A percentile compares a stretch with the other conserved stretches of the same genome.
phyloP scores from a whole-genome alignment of 2,113 vertebrate species.

The Ictalurus furcatus region DNA sequence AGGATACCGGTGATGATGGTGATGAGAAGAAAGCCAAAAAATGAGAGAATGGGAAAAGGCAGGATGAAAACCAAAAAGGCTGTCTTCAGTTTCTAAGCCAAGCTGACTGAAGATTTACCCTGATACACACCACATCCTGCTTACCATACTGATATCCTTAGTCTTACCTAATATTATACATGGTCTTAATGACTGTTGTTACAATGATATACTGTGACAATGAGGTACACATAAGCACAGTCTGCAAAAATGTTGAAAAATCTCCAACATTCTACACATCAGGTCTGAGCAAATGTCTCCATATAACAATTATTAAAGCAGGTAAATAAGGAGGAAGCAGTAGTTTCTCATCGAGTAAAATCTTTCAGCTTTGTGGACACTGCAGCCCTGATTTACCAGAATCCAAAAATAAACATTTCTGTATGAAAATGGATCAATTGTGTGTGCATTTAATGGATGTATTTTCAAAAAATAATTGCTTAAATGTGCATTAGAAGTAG shows the following conservation, averaged over 20 bases:
- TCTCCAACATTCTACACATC: background rate
- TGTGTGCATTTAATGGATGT: background rate
- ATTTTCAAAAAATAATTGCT: background rate
- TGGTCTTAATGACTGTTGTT: background rate
- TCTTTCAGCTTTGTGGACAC: background rate
- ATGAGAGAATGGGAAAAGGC: slow-evolving; percentile 10
- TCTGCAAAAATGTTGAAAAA: background rate
- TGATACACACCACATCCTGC: background rate
- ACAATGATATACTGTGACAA: background rate
- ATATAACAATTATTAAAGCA: background rate
- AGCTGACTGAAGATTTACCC: slow-evolving; percentile 9
- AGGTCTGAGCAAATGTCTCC: background rate
- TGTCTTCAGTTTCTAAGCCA: slow-evolving; percentile 44
- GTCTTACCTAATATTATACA: background rate
- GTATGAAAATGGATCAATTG: background rate
- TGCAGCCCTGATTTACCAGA: background rate
- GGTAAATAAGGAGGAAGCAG: background rate
- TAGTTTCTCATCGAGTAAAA: background rate
- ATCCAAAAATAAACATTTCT: background rate
- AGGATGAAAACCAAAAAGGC: slow-evolving; percentile 37
- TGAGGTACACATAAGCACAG: background rate
- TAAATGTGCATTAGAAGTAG: background rate
- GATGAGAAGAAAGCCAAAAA: slow-evolving; percentile 35
- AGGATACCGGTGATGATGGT: slow-evolving; percentile 16
- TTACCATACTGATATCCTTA: background rate